Percentiles rank a stretch among this genome's conserved stretches.
Evolutionary conservation across 2,888 invertebrate genomes (phyloP).

Genomic region (Chloroclysta siterata): DNA sequence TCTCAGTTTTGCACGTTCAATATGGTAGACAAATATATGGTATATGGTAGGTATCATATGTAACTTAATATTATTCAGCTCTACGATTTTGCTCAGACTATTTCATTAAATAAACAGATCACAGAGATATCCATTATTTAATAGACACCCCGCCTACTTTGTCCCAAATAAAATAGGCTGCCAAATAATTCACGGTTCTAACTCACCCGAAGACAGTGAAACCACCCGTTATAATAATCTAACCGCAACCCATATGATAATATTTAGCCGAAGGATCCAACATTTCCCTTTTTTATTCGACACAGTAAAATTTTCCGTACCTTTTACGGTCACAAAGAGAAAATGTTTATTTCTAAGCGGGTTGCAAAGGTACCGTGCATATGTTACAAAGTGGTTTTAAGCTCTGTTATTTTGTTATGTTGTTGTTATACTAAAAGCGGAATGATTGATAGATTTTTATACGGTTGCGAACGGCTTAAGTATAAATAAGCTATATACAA

Average conservation of each 20-base stretch:
- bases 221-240: conserved; percentile 42
- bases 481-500: too few relatives aligned
- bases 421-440: conserved; percentile 6
- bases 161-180: conserved; percentile 36
- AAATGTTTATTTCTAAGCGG: conserved; percentile 59
- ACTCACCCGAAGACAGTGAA: conserved; percentile 40
- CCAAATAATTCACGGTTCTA: conserved; percentile 30
- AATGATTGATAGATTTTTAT: conserved; percentile 3
- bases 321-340: conserved; percentile 41
- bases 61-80: background rate
- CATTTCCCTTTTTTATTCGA: conserved; percentile 43
- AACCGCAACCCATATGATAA: conserved; percentile 42
- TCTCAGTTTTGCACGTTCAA: background rate
- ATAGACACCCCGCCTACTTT: conserved; percentile 17
- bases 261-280: conserved; percentile 44
- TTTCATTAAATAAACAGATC: background rate
- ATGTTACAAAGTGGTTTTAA: conserved; percentile 67
- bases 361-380: conserved; percentile 45
- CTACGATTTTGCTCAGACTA: background rate
- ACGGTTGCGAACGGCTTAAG: background rate
- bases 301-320: conserved; percentile 43
- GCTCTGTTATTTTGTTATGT: conserved; percentile 45
- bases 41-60: too few relatives aligned
- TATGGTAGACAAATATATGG: background rate
- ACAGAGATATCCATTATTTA: conserved; percentile 3